Conservation (phyloP, 2,113 vertebrate genomes). For the Rhynchopsitta pachyrhyncha region DNA sequence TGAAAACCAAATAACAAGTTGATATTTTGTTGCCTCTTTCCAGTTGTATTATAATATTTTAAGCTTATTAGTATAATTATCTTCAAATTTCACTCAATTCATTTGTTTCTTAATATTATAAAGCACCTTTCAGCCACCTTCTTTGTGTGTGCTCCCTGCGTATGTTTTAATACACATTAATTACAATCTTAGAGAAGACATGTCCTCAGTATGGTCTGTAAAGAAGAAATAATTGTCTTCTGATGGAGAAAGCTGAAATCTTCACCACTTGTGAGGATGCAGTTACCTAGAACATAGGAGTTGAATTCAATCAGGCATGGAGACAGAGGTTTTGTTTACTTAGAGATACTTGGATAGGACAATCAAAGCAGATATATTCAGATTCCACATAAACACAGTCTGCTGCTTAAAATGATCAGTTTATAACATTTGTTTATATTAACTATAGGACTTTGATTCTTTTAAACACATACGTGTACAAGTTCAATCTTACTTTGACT, state of each 20-base stretch:
- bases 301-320: neutral
- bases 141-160: neutral
- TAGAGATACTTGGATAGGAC: neutral
- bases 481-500: conserved; percentile 63
- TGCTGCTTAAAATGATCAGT: neutral
- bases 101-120: neutral
- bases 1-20: neutral
- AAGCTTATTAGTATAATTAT: neutral
- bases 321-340: neutral
- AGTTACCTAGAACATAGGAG: neutral
- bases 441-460: conserved; percentile 25
- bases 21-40: neutral
- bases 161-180: neutral
- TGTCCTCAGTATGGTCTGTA: neutral
- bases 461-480: conserved; percentile 39
- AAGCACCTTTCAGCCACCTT: neutral
- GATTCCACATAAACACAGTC: neutral
- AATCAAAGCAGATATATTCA: conserved; percentile 15
- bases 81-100: neutral
- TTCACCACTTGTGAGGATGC: neutral
- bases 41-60: neutral
- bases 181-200: neutral
- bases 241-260: conserved; percentile 24
- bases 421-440: conserved; percentile 21
- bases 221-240: conserved; percentile 1